These are phyloP conservation scores for Trematocara macrostoma DNA, from an alignment of 2,113 vertebrate species.

Conservation along the genomic window DNA sequence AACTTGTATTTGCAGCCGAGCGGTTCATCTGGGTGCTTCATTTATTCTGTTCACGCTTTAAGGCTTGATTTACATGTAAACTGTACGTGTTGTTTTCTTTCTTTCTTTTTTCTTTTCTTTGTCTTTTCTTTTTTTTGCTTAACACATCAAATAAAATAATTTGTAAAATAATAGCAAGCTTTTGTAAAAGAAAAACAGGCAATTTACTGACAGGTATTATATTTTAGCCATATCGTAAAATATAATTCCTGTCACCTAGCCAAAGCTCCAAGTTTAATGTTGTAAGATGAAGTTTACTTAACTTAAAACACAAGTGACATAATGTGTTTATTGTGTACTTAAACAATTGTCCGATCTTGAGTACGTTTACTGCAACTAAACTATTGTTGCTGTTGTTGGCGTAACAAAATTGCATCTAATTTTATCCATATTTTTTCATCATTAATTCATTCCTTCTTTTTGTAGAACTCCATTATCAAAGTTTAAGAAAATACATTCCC, in stretches of 20 bases:
- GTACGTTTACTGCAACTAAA: not conserved
- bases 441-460: not conserved
- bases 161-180: not conserved
- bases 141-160: not conserved
- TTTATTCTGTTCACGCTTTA: not conserved
- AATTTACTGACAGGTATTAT: not conserved
- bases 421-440: not conserved
- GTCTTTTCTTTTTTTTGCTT: not conserved
- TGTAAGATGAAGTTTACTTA: not conserved
- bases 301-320: not conserved
- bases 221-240: not conserved
- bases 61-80: not conserved
- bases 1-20: not conserved
- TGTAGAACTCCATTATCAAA: slow-evolving; percentile 57
- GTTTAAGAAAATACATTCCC: slow-evolving; percentile 57
- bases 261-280: not conserved
- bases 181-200: not conserved
- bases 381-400: not conserved
- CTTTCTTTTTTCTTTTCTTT: not conserved
- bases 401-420: not conserved
- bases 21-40: not conserved
- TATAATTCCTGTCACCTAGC: not conserved
- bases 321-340: not conserved
- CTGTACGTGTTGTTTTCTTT: not conserved
- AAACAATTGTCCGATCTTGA: not conserved